A percentile compares a stretch with the other conserved stretches of the same genome.
phyloP scores from a whole-genome alignment of 1,140 invertebrate genomes.

The Drosophila rufa region DNA sequence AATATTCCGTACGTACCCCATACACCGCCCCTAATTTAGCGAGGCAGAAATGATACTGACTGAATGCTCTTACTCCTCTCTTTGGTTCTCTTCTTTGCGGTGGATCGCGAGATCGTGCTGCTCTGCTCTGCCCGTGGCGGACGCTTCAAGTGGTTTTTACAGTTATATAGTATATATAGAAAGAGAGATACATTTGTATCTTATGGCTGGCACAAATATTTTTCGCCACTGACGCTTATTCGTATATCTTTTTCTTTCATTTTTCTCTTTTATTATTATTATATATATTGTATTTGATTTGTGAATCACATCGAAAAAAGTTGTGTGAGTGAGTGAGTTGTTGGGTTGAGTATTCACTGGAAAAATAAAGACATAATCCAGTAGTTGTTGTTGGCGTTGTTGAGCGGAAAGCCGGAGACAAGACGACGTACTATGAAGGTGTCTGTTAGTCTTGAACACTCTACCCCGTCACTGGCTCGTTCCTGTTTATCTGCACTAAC shows the following conservation, averaged over 20 bases:
- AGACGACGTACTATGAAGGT: constrained; percentile 32
- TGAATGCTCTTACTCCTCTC: constrained; percentile 35
- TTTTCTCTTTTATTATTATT: constrained; percentile 65
- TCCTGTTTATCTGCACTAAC: constrained; percentile 72
- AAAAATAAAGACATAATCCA: constrained; percentile 69
- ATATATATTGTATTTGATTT: constrained; percentile 73
- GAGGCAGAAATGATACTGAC: constrained; percentile 31
- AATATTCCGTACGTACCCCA: constrained; percentile 45
- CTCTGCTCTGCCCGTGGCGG: constrained; percentile 25
- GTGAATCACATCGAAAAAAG: constrained; percentile 70
- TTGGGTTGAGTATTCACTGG: constrained; percentile 60
- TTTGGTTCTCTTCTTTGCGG: constrained; percentile 40
- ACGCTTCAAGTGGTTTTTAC: constrained; percentile 76
- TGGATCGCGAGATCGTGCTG: constrained; percentile 45
- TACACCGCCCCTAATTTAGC: constrained; percentile 74
- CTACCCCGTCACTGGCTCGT: constrained; percentile 33
- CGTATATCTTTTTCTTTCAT: constrained; percentile 42
- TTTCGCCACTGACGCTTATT: constrained; percentile 62
- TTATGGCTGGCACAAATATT: constrained; percentile 78
- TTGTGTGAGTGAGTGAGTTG: constrained; percentile 39
- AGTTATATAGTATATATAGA: constrained; percentile 67
- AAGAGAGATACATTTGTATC: constrained; percentile 65
- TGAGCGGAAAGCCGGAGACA: constrained; percentile 5
- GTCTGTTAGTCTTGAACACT: constrained; percentile 55
- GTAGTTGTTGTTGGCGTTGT: constrained; percentile 13